Conservation (phyloP, 2,888 invertebrate species). For the Formica aserva region DNA sequence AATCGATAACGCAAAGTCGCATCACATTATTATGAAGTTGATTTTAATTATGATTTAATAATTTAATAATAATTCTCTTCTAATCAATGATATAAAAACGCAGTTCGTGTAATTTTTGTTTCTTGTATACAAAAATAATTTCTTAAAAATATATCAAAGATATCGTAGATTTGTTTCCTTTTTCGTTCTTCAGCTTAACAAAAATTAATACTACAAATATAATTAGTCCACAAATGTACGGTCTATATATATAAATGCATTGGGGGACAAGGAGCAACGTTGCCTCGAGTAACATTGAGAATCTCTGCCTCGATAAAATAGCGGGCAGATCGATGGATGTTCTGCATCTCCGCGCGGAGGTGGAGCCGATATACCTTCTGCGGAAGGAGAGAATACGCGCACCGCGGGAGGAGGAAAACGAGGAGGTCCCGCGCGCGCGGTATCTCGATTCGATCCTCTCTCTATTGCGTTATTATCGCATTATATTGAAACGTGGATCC, state of each 20-base stretch:
- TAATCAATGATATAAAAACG: neutral
- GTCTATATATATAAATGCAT: neutral
- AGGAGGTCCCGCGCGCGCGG: conserved; percentile 18
- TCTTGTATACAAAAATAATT: neutral
- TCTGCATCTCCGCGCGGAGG: conserved; percentile 58
- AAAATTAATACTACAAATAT: neutral
- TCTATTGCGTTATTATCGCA: conserved; percentile 73
- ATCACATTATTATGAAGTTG: neutral
- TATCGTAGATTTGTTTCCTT: neutral
- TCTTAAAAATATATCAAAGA: neutral
- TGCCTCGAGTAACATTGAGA: conserved; percentile 55
- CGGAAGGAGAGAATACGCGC: conserved; percentile 26
- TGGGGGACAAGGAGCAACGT: neutral
- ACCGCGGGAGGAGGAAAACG: conserved; percentile 34
- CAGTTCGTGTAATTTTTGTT: too few relatives aligned
- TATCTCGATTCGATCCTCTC: conserved; percentile 66
- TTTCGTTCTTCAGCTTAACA: neutral
- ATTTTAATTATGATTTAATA: neutral
- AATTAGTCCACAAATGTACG: neutral
- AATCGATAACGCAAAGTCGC: neutral
- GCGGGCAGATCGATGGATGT: conserved; percentile 56
- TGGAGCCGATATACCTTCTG: conserved; percentile 54
- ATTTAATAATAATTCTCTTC: neutral
- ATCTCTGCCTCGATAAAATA: conserved; percentile 69
- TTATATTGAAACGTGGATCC: conserved; percentile 66